These are phyloP conservation scores for Drosophila demipolita DNA, from an alignment of 2,888 invertebrate species.

Conservation along the genomic window DNA sequence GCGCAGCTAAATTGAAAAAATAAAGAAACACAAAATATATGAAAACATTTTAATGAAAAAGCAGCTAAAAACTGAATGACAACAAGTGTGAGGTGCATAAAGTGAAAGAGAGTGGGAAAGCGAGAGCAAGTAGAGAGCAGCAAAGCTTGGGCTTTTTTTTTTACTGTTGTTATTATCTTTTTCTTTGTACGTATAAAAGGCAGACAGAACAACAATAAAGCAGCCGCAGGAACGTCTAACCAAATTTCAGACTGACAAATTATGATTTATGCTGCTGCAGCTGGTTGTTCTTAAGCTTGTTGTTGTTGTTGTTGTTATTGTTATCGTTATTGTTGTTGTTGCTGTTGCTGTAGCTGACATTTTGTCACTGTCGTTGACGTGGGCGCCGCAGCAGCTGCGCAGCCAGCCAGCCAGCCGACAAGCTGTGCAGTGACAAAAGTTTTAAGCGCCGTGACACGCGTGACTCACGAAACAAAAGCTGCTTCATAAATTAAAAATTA, in stretches of 20 bases:
- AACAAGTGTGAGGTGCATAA: slow-evolving; percentile 5
- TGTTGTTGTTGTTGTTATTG: slow-evolving; percentile 15
- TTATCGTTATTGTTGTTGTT: slow-evolving; percentile 12
- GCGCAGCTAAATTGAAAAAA: slow-evolving; percentile 59
- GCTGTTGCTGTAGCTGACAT: slow-evolving; percentile 36
- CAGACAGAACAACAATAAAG: slow-evolving; percentile 25
- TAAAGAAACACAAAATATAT: slow-evolving; percentile 27
- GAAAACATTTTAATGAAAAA: slow-evolving; percentile 55
- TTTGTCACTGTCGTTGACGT: slow-evolving; percentile 55
- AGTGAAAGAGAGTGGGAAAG: not conserved
- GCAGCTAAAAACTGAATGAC: slow-evolving; percentile 37
- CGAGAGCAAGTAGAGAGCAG: not conserved
- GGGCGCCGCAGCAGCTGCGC: slow-evolving; percentile 34
- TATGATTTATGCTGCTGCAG: slow-evolving; percentile 71
- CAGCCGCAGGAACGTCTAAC: slow-evolving; percentile 51
- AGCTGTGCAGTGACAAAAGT: slow-evolving; percentile 31
- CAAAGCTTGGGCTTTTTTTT: slow-evolving; percentile 33
- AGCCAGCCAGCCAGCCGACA: slow-evolving; percentile 7
- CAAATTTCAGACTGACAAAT: slow-evolving; percentile 73
- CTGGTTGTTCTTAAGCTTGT: slow-evolving; percentile 36
- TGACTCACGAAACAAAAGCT: slow-evolving; percentile 24
- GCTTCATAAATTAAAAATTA: slow-evolving; percentile 28
- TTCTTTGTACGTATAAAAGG: slow-evolving; percentile 17
- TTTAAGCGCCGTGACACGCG: slow-evolving; percentile 37
- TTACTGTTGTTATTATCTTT: slow-evolving; percentile 19